Conservation (phyloP, 1,140 invertebrate genomes). For the Heliconius eleuchia region DNA sequence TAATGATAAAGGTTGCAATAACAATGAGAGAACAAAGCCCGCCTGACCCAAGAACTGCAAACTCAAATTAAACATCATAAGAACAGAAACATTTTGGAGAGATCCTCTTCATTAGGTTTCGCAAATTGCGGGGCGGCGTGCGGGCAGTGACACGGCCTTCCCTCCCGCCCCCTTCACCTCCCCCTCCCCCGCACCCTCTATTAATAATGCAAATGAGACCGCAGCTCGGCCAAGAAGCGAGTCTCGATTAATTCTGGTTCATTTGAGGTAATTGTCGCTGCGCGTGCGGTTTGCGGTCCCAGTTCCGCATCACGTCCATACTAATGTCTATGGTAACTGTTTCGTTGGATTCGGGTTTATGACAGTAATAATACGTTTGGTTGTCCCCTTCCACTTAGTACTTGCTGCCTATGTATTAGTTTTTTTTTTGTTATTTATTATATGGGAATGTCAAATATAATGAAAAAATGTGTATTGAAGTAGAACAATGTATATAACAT, state of each 20-base stretch:
- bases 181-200: slow-evolving; percentile 59
- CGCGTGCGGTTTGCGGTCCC: slow-evolving; percentile 67
- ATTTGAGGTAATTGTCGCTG: slow-evolving; percentile 80
- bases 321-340: slow-evolving; percentile 47
- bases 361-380: background rate
- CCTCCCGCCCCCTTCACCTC: slow-evolving; percentile 34
- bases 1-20: slow-evolving; percentile 57
- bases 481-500: no score
- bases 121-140: slow-evolving; percentile 65
- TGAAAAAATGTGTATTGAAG: no score
- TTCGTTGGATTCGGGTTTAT: slow-evolving; percentile 45
- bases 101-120: slow-evolving; percentile 78
- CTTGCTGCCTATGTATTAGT: background rate
- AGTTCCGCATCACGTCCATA: slow-evolving; percentile 44
- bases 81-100: slow-evolving; percentile 77
- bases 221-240: slow-evolving; percentile 78
- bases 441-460: no score
- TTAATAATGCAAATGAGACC: slow-evolving; percentile 81
- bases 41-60: slow-evolving; percentile 73
- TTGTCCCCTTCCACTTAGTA: background rate
- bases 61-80: slow-evolving; percentile 80
- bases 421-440: background rate
- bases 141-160: slow-evolving; percentile 56
- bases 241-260: slow-evolving; percentile 80
- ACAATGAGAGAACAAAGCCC: slow-evolving; percentile 63